Evolutionary conservation across 2,113 vertebrate species (phyloP).

Genomic region (Melozone crissalis): DNA sequence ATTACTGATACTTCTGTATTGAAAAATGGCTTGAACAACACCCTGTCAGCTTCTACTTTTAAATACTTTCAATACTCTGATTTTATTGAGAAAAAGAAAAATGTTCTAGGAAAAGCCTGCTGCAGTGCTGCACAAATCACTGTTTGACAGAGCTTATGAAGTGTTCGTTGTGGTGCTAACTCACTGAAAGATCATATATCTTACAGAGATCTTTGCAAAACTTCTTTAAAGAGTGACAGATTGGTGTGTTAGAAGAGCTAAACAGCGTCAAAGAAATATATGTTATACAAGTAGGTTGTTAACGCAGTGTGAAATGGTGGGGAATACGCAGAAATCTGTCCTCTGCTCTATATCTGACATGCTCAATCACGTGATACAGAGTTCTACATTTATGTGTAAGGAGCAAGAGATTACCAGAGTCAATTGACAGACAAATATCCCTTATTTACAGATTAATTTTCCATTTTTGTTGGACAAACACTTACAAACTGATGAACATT

Average conservation of each 20-base stretch:
- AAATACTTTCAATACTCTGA: neutral
- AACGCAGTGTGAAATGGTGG: conserved; percentile 18
- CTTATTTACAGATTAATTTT: neutral
- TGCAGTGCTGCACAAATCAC: neutral
- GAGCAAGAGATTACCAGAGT: neutral
- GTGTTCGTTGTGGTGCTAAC: neutral
- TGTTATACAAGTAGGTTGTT: conserved; percentile 6
- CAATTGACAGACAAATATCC: neutral
- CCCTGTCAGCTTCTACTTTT: neutral
- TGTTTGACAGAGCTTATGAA: conserved; percentile 25
- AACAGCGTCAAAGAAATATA: conserved; percentile 27
- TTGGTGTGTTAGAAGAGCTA: conserved; percentile 22
- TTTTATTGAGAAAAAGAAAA: conserved; percentile 28
- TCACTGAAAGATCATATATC: conserved; percentile 25
- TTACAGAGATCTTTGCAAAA: neutral
- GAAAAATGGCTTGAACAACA: neutral
- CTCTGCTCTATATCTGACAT: neutral
- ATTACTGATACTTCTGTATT: neutral
- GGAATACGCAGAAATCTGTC: neutral
- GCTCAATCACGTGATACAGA: neutral
- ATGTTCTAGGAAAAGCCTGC: neutral
- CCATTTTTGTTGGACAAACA: neutral
- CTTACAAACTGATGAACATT: neutral
- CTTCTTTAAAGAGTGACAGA: conserved; percentile 41
- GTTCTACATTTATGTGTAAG: neutral